Base-by-base conservation (phyloP, 2,888 invertebrate genomes). In the Pediacus dermestoides region DNA sequence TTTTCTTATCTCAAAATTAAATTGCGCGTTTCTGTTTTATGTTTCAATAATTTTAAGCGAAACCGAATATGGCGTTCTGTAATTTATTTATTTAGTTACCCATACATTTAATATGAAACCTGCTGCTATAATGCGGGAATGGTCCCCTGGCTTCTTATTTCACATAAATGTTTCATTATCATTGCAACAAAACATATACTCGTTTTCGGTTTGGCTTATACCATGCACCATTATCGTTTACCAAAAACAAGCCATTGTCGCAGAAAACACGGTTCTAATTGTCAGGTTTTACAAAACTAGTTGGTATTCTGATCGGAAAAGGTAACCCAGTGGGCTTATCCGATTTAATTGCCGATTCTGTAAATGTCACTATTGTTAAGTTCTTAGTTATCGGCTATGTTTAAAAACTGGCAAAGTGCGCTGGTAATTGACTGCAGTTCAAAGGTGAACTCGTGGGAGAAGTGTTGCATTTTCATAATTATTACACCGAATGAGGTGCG, bases 381-480 rank as follows among this genome's bases (percentile, higher is more conserved):
- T n/a, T 35, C 39, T 39, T 47, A 28, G 35, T 34, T 34, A 39
- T 33, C 32, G 22, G 11, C 16, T 11, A 12, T 23, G 34, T n/a
- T n/a, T 12, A 38, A 35, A 34, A 34, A 30, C 16, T 16, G 30
- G 16, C 26, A 28, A 40, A 31, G 43, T 40, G 43, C 34, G 39
- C 1, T 31, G 35, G 28, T 39, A 46, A 46, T 40, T 37, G 38
- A 37, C 42, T 39, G n/a, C n/a, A 21, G 43, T 38, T 46, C 54
- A 50, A 40, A 54, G 57, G 52, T 55, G 46, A 49, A 48, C 34
- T 53, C 52, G 54, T 53, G 54, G 53, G 52, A 57, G 52, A 49
- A 49, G 46, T 49, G 44, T 37, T 41, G 45, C 46, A 46, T 45
- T 47, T 52, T n/a, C n/a, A n/a, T n/a, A n/a, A n/a, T n/a, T n/a